These are phyloP conservation scores for Diploscapter pachys DNA, from an alignment of 1,140 invertebrate species.

Conservation along the genomic window DNA sequence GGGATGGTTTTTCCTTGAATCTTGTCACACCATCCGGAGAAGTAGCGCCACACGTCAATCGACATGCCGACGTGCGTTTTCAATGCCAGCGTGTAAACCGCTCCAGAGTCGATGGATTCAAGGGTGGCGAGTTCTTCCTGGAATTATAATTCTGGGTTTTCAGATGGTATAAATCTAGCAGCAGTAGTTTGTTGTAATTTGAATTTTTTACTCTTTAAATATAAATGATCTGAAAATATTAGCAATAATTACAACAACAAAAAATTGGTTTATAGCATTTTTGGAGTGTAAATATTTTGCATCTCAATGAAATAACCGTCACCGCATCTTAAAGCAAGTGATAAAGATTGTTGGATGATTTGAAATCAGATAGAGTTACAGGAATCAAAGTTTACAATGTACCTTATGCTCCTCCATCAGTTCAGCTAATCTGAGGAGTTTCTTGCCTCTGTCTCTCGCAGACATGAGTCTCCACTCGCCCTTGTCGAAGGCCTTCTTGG, in stretches of 20 bases:
- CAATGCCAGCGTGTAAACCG: slow-evolving; percentile 86
- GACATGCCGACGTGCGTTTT: slow-evolving; percentile 93
- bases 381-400: slow-evolving; percentile 11
- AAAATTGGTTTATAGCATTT: no score
- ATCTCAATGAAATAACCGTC: background rate
- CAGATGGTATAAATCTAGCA: no score
- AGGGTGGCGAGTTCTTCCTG: slow-evolving; percentile 84
- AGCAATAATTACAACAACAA: no score
- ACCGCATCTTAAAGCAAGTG: background rate
- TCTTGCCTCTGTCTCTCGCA: slow-evolving; percentile 73
- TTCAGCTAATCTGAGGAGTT: slow-evolving; percentile 78
- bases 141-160: background rate
- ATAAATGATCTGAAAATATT: no score
- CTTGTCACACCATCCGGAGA: slow-evolving; percentile 68
- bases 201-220: no score
- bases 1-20: slow-evolving; percentile 67
- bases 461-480: slow-evolving; percentile 85
- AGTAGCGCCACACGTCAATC: slow-evolving; percentile 85
- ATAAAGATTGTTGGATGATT: background rate
- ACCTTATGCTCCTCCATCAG: slow-evolving; percentile 82
- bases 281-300: background rate
- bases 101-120: slow-evolving; percentile 85
- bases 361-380: background rate
- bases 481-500: slow-evolving; percentile 75
- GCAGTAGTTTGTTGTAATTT: no score